Base-by-base conservation (phyloP, 2,113 vertebrate species). In the Trichomycterus rosablanca region DNA sequence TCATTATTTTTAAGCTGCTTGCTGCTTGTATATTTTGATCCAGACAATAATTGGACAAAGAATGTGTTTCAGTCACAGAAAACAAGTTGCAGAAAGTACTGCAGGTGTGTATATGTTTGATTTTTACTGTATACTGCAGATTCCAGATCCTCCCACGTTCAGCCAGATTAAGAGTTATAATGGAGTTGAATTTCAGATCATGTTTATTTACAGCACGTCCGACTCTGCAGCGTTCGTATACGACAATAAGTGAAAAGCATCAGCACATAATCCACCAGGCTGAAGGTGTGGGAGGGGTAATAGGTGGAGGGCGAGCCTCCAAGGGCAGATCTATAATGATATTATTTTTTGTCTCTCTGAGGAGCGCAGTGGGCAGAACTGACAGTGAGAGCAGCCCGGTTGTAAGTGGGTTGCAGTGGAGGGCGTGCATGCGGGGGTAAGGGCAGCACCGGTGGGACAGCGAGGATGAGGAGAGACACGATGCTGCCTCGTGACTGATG, bases 321-420 rank as follows among this genome's bases (percentile, higher is more conserved):
- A 22, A 64, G 64, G 68, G 65, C 60, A 61, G 51, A 71, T 65
- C 56, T 68, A 54, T 67, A 55, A 70, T 70, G 59, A 67, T 74
- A 74, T 75, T 75, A 66, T 72, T 75, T 67, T 66, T 56, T 57
- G 54, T 70, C 62, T 67, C 53, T 67, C 67, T 46, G 23, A 62
- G 67, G 67, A 54, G 34, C 50, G 24, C 49, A 61, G 72, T 70
- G 67, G 72, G 72, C 52, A 70, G 72, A 59, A 37, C 46, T 48
- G n/a, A 56, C 19, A 54, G 61, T 32, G 49, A 28, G 16, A 43
- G 51, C 39, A 14, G 19, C 44, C 40, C 8, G 62, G 58, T 48
- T 66, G 43, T 73, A 59, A 66, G 46, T 70, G 49, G 64, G 60
- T 43, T 68, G 56, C 39, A 58, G 43, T 49, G 44, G 42, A 71